phyloP scores from a whole-genome alignment of 2,797 vertebrate genomes.

The Jordanella pulchra region DNA sequence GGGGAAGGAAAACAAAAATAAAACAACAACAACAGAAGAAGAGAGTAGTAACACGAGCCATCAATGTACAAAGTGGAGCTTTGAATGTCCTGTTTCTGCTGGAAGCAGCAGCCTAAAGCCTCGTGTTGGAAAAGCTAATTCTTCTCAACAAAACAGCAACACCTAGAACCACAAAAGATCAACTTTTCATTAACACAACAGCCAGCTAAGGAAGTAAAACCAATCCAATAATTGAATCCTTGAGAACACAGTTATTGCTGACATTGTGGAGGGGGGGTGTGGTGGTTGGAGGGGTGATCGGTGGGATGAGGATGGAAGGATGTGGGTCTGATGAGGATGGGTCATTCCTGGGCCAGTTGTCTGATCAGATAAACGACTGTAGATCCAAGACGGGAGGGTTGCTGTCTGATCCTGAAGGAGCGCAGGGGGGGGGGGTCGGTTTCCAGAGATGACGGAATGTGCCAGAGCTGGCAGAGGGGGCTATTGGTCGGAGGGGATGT shows the following conservation, averaged over 20 bases:
- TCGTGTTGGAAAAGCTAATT: conserved; percentile 67
- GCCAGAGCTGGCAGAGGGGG: conserved; percentile 71
- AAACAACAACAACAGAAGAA: conserved; percentile 40
- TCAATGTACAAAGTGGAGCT: conserved; percentile 71
- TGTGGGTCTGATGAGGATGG: conserved; percentile 45
- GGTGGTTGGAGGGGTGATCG: conserved; percentile 3
- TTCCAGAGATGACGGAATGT: conserved; percentile 83
- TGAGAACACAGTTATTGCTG: conserved; percentile 86
- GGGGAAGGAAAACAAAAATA: conserved; percentile 11
- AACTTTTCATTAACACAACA: conserved; percentile 71
- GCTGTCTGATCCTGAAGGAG: conserved; percentile 59
- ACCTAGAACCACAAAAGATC: conserved; percentile 72
- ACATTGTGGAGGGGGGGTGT: conserved; percentile 59
- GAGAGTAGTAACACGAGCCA: conserved; percentile 75
- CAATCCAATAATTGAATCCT: conserved; percentile 81
- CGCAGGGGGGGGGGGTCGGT: conserved; percentile 49
- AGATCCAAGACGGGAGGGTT: conserved; percentile 62
- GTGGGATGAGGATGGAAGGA: conserved; percentile 42
- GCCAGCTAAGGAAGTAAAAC: conserved; percentile 70
- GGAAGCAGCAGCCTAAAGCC: conserved; percentile 55
- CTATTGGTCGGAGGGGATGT: conserved; percentile 95
- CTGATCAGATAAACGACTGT: conserved; percentile 74
- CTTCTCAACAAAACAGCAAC: conserved; percentile 65
- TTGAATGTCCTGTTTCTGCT: conserved; percentile 51
- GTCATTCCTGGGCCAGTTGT: conserved; percentile 75